Conservation (phyloP, 2,888 invertebrate species). For the Actias luna region DNA sequence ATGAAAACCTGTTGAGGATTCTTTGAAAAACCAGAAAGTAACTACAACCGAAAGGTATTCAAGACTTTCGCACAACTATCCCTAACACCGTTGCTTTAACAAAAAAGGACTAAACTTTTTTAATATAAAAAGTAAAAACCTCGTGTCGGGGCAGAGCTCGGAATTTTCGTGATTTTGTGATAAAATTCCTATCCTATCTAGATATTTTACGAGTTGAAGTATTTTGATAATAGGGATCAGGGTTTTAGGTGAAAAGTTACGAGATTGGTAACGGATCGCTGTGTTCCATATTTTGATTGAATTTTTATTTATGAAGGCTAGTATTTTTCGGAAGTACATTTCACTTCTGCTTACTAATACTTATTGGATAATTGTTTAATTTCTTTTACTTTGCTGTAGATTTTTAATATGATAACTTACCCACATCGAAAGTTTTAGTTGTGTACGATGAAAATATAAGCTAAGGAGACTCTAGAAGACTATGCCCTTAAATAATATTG, state of each 20-base stretch:
- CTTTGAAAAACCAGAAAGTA: neutral
- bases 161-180: conserved; percentile 5
- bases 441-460: neutral
- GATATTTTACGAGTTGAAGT: conserved; percentile 9
- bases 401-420: neutral
- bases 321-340: neutral
- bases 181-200: conserved; percentile 9
- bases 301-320: conserved; percentile 9
- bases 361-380: neutral
- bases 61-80: neutral
- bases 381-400: neutral
- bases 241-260: conserved; percentile 8
- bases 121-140: neutral
- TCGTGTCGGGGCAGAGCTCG: neutral
- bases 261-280: neutral
- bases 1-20: neutral
- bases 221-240: conserved; percentile 6
- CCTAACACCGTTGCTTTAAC: conserved; percentile 5
- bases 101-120: conserved; percentile 3
- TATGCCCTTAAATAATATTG: neutral
- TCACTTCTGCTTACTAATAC: neutral
- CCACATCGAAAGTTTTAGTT: neutral
- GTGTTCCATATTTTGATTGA: neutral
- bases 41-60: neutral
- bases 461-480: neutral